Base-by-base conservation (phyloP, 2,888 invertebrate genomes). In the Malacosoma neustria region DNA sequence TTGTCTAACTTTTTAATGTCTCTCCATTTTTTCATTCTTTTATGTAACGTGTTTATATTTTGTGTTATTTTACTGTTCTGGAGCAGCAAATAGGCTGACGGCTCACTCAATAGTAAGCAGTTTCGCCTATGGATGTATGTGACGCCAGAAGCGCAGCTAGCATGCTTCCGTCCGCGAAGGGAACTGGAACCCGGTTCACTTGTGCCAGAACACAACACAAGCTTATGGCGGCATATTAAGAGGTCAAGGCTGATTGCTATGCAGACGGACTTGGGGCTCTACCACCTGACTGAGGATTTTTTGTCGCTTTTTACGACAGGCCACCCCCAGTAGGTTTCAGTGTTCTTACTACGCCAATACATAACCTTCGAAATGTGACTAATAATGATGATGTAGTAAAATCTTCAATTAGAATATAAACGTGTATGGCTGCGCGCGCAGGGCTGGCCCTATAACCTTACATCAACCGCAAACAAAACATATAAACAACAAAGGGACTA, bases 401-500 rank as follows among this genome's bases (percentile, higher is more conserved):
- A n/a, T n/a, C n/a, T n/a, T n/a, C n/a, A n/a, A n/a, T n/a, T n/a
- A n/a, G n/a, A n/a, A n/a, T n/a, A n/a, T n/a, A n/a, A n/a, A n/a
- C n/a, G n/a, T n/a, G n/a, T n/a, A n/a, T n/a, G n/a, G n/a, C n/a
- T n/a, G n/a, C n/a, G n/a, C n/a, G n/a, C n/a, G n/a, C n/a, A n/a
- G n/a, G n/a, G n/a, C n/a, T n/a, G n/a, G n/a, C n/a, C n/a, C n/a
- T n/a, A 22, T 22, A 22, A 9, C 22, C 22, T 22, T 22, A 22
- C 9, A 22, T 22, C 9, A 2, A 9, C 9, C 5, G 42, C 39
- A 38, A 46, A 42, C 33, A 29, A 29, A 35, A 37, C 41, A 33
- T 37, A 39, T 40, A 34, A 46, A 48, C 31, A 48, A 44, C 42
- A 41, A n/a, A 7, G 22, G 22, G 22, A 34, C 30, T 40, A 48